Base-by-base conservation (phyloP, 1,140 invertebrate species). In the Camponotus pennsylvanicus region DNA sequence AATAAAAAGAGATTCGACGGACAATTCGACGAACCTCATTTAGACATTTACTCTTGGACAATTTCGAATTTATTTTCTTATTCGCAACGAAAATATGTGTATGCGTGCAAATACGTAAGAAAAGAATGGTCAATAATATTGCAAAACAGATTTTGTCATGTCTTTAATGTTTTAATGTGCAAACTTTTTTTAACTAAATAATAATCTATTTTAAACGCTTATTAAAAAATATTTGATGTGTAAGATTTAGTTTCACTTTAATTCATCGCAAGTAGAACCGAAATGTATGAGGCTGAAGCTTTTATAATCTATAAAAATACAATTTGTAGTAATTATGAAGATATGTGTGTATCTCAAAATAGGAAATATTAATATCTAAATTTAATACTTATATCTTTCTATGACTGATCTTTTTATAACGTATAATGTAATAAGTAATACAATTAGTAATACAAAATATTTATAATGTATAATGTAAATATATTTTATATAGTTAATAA, bases 231-330 rank as follows among this genome's bases (percentile, higher is more conserved):
- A 37, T 6, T 40, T 2, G 3, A 57, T 27, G 4, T 42, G 27
- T 37, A 27, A 18, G n/a, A 55, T n/a, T 2, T n/a, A 64, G 18
- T 15, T n/a, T 11, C 2, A 9, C 3, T 57, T 85, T 21, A 78
- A 21, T 57, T 34, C 37, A 78, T 85, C 21, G 61, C 83, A 18
- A 77, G 83, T 3, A 85, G 15, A 40, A 85, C 61, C 2, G 82
- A 85, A 7, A 57, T 21, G 6, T 85, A 85, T 3, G 73, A 78
- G 1, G 49, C 37, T 13, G 83, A 67, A 40, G 73, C 61, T 7
- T 34, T 85, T 45, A 85, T 5, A 42, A 85, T 59, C 73, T 85
- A 55, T 11, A 69, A 80, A 0, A 80, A 40, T 27, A 45, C 42
- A n/a, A 37, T 42, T 27, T 42, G 37, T 15, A 2, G 6, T 78